phyloP scores from a whole-genome alignment of 2,113 vertebrate species.

The Channa maculata region DNA sequence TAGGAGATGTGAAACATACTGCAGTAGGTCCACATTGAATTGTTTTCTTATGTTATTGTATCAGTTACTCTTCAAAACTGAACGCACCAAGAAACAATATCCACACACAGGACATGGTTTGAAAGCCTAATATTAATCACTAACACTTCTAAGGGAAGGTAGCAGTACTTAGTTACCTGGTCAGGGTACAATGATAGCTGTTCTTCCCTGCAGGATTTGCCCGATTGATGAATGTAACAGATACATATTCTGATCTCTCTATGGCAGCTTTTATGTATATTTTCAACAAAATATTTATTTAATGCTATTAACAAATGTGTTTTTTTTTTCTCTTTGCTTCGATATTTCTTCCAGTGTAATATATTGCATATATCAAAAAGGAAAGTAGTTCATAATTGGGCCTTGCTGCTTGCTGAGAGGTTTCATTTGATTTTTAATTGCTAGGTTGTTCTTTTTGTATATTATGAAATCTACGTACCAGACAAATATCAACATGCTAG shows the following conservation, averaged over 20 bases:
- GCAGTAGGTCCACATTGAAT: slow-evolving; percentile 31
- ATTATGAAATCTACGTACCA: slow-evolving; percentile 69
- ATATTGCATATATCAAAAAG: slow-evolving; percentile 74
- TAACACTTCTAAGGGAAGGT: slow-evolving; percentile 40
- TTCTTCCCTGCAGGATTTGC: slow-evolving; percentile 65
- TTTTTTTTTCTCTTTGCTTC: slow-evolving; percentile 61
- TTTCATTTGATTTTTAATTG: slow-evolving; percentile 75
- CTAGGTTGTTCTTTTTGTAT: slow-evolving; percentile 82
- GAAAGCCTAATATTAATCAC: slow-evolving; percentile 37
- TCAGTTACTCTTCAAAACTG: slow-evolving; percentile 35
- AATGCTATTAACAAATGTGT: slow-evolving; percentile 64
- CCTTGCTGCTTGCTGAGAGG: slow-evolving; percentile 75
- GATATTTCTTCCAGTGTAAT: slow-evolving; percentile 75
- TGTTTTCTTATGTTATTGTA: slow-evolving; percentile 22
- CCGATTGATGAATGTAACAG: slow-evolving; percentile 86
- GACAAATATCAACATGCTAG: slow-evolving; percentile 70
- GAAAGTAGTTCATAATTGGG: slow-evolving; percentile 67
- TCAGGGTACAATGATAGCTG: slow-evolving; percentile 45
- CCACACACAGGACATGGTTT: slow-evolving; percentile 26
- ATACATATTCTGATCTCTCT: slow-evolving; percentile 78
- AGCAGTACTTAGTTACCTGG: slow-evolving; percentile 49
- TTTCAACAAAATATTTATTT: slow-evolving; percentile 74
- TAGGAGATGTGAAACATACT: slow-evolving; percentile 49
- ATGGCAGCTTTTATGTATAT: slow-evolving; percentile 80
- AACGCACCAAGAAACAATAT: slow-evolving; percentile 42